phyloP scores from a whole-genome alignment of 1,140 invertebrate species.

The Anastatus disparis region DNA sequence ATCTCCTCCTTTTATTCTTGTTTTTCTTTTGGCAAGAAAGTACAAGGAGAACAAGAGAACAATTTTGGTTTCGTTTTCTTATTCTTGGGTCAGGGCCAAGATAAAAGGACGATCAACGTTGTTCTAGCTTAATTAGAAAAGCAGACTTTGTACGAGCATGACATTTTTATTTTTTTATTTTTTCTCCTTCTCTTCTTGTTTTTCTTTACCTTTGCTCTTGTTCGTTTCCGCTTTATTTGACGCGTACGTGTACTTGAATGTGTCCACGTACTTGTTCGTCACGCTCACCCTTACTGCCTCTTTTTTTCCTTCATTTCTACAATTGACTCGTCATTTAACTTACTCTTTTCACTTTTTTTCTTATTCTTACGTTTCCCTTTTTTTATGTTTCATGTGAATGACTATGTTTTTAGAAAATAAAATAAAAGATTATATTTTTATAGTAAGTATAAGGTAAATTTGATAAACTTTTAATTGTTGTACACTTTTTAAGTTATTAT shows the following conservation, averaged over 20 bases:
- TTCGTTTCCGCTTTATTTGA: too few species aligned
- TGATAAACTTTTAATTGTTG: too few species aligned
- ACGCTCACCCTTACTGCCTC: not conserved
- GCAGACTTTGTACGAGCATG: not conserved
- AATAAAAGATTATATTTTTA: too few species aligned
- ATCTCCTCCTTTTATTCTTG: not conserved
- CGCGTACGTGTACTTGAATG: not conserved
- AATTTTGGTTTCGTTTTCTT: too few species aligned
- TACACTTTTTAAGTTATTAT: too few species aligned
- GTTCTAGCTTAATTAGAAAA: slow-evolving; percentile 28
- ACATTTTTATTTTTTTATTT: not conserved
- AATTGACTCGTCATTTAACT: slow-evolving; percentile 9
- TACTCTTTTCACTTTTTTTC: not conserved
- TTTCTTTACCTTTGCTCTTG: too few species aligned
- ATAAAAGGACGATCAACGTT: slow-evolving; percentile 12
- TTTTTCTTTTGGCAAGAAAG: too few species aligned
- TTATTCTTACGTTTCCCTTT: too few species aligned
- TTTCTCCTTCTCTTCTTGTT: not conserved
- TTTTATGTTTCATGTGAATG: too few species aligned
- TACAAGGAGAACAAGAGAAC: too few species aligned
- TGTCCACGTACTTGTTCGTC: not conserved
- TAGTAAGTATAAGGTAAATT: too few species aligned
- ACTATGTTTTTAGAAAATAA: too few species aligned
- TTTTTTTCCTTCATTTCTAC: not conserved
- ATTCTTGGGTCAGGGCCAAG: slow-evolving; percentile 23